A percentile compares a stretch with the other conserved stretches of the same genome.
Conservation (phyloP, 2,888 invertebrate species). For the Pammene fasciana region DNA sequence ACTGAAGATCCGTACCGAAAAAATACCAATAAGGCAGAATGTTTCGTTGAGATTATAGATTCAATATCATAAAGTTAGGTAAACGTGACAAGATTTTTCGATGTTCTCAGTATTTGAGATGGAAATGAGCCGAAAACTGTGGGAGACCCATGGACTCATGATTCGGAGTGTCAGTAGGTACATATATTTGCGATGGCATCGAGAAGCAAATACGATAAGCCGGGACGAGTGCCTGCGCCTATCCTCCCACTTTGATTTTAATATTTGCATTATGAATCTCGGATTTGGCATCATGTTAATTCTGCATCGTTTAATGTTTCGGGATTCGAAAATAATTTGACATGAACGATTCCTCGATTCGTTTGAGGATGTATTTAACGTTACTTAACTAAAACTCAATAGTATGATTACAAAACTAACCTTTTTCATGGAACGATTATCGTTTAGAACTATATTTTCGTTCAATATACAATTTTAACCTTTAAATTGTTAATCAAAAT, state of each 20-base stretch:
- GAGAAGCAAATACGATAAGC: conserved; percentile 60
- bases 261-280: conserved; percentile 52
- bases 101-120: conserved; percentile 45
- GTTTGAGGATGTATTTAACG: neutral
- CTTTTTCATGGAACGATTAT: no score
- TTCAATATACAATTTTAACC: no score
- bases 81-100: conserved; percentile 40
- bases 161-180: conserved; percentile 53
- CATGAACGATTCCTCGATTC: neutral
- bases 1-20: conserved; percentile 14
- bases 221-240: conserved; percentile 53
- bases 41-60: conserved; percentile 17
- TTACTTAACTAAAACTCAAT: no score
- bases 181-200: conserved; percentile 63
- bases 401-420: no score
- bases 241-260: conserved; percentile 50
- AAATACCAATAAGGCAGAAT: conserved; percentile 18
- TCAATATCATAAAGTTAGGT: conserved; percentile 38
- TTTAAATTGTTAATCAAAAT: no score
- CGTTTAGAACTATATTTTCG: no score
- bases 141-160: conserved; percentile 50
- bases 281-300: conserved; percentile 20
- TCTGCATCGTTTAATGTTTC: conserved; percentile 30
- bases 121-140: conserved; percentile 47
- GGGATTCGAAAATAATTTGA: conserved; percentile 7